Evolutionary conservation across 2,888 invertebrate genomes (phyloP), one percentile per base, ranked within the genome.

Genomic region (Luffia ferchaultella): DNA sequence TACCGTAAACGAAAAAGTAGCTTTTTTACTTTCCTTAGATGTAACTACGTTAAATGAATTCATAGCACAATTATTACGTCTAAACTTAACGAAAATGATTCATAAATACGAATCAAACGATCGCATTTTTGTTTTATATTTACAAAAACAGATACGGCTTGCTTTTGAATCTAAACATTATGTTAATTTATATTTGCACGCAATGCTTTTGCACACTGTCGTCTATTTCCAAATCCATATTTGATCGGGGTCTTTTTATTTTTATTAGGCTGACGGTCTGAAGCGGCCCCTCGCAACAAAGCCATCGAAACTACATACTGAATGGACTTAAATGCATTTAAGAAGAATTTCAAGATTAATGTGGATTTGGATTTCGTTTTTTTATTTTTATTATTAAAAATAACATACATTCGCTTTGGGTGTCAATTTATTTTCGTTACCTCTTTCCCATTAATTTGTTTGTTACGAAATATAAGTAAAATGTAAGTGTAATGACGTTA

Each of bases 201-300:
- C 30, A 30, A 7, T 12, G 30, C 30, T 30, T 30, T 12, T 7
- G 30, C 30, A 30, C 30, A 3, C 5, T 12, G 12, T n/a, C n/a
- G n/a, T 56, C 56, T 48, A 55, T 63, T 65, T 66, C 75, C 77
- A 77, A 78, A 77, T 78, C 76, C 74, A 77, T 78, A 70, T 78
- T 76, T 78, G 68, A 41, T 79, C 69, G 61, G 60, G 55, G 53
- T 58, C 60, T 69, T 77, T 77, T 70, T 71, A 62, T 76, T 74
- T 66, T 67, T 72, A 76, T 64, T 78, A 83, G 82, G 80, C 82
- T 83, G 68, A 83, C 82, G 54, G 77, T 83, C 57, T 83, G 82
- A 83, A 76, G 79, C 63, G 58, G 68, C 63, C 64, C 54, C 51
- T 42, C 45, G 19, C 45, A 18, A 12, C 30, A 30, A 3, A 3